Base-by-base conservation (phyloP, 2,888 invertebrate species). In the Agrotis exclamationis region DNA sequence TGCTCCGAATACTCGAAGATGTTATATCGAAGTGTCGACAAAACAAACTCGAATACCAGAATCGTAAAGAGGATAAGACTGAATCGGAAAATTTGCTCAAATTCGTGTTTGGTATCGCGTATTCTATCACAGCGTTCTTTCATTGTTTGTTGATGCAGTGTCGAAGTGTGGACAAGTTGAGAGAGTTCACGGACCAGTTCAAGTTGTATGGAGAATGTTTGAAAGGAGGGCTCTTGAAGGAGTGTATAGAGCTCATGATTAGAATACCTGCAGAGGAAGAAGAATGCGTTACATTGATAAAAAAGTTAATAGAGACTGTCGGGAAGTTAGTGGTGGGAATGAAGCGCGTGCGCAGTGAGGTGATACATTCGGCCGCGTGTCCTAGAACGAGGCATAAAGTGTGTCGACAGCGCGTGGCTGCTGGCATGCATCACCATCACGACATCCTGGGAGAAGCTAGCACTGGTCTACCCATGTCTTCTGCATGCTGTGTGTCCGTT, bases 21-120 rank as follows among this genome's bases (percentile, higher is more conserved):
- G 96, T 96, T 4, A 91, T 95, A 50, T 93, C 93, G 54, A 96
- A 96, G 81, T 90, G 88, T 64, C 70, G 68, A 66, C 83, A 80
- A 24, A 88, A 87, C 73, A 93, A 92, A 80, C 90, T 88, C 74
- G 90, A 90, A 74, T 85, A 87, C 57, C 88, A 87, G 64, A 91
- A 88, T 77, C 88, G 86, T 80, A 90, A 89, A 85, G 90, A 89
- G 59, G 88, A 88, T 77, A 89, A 91, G 87, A 88, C 93, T 71
- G 97, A 97, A 87, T 95, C 96, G 14, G 93, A 94, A 24, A 92
- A 96, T 78, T 87, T 96, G 80, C 96, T 97, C 83, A 96, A 97
- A 87, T 97, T 97, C 80, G 94, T 97, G 6, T 97, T 97, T 87
- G 97, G 97, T 0, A 94, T 97, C 6, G 96, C 96, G 16, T 97